Conservation (phyloP, 2,113 vertebrate genomes). For the Uria aalge region DNA sequence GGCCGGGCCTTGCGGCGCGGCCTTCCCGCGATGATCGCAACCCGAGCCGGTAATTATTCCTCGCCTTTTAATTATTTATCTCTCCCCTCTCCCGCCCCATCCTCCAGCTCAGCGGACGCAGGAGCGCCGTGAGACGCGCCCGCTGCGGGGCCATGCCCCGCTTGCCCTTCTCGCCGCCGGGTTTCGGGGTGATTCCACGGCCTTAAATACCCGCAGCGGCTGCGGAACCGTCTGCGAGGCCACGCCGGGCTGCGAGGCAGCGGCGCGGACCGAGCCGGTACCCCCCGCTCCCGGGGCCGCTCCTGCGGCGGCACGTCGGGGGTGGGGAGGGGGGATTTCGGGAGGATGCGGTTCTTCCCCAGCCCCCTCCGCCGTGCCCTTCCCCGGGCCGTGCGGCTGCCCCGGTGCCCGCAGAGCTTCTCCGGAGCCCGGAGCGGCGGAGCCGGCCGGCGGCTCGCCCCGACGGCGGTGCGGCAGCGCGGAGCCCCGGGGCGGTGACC, state of each 20-base stretch:
- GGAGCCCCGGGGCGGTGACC: neutral
- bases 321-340: neutral
- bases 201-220: neutral
- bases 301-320: neutral
- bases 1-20: constrained; percentile 66
- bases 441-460: neutral
- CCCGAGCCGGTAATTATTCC: constrained; percentile 91
- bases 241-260: neutral
- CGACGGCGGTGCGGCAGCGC: neutral
- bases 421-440: neutral
- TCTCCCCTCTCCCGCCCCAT: neutral
- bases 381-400: no score
- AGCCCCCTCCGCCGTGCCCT: neutral
- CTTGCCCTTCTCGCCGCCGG: neutral
- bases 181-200: neutral
- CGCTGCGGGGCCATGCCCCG: neutral
- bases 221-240: neutral
- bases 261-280: neutral
- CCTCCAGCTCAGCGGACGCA: neutral
- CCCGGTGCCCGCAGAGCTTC: neutral
- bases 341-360: neutral
- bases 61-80: constrained; percentile 89
- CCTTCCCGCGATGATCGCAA: constrained; percentile 82
- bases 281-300: neutral
- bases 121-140: neutral